Base-by-base conservation (phyloP, 1,140 invertebrate genomes). In the Bombus affinis region DNA sequence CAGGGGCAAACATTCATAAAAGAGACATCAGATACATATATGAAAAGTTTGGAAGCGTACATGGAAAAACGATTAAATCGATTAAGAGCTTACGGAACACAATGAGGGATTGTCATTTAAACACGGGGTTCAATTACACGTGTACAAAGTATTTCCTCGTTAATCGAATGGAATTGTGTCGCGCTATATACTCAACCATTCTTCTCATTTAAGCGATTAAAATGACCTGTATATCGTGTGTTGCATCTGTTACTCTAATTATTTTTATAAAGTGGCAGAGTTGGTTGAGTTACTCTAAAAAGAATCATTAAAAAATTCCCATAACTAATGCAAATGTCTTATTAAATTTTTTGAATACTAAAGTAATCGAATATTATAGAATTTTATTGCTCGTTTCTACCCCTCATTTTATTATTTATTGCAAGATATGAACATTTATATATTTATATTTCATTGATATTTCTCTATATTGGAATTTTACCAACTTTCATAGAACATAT, bases 151-250 rank as follows among this genome's bases (percentile, higher is more conserved):
- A 53, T 53, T 3, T 18, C 28, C 22, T 53, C 1, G 10, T 32
- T 76, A 32, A 10, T 72, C 2, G 5, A 9, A 73, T 65, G 22
- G 25, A 65, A 82, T 44, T 65, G 65, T 70, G 42, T 80, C 44
- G 39, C n/a, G 3, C 25, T 70, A 68, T 80, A 80, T 39, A n/a
- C 47, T n/a, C n/a, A 25, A 68, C 42, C 65, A 42, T 80, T 70
- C 42, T 70, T 66, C n/a, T 68, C 22, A n/a, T 42, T 80, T 25
- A n/a, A 80, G 32, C 35, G 25, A 80, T 39, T 37, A 70, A 80
- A 37, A 70, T 80, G 65, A 80, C 53, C n/a, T 59, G 37, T 42
- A 73, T 42, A 28, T 1, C 35, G n/a, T 44, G 28, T 57, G 37
- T 22, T 35, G n/a, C 4, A 25, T 71, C 44, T 42, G 32, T 71